A percentile compares a stretch with the other conserved stretches of the same genome.
Conservation (phyloP, 2,888 invertebrate species). For the Rhopalosiphum nymphaeae region DNA sequence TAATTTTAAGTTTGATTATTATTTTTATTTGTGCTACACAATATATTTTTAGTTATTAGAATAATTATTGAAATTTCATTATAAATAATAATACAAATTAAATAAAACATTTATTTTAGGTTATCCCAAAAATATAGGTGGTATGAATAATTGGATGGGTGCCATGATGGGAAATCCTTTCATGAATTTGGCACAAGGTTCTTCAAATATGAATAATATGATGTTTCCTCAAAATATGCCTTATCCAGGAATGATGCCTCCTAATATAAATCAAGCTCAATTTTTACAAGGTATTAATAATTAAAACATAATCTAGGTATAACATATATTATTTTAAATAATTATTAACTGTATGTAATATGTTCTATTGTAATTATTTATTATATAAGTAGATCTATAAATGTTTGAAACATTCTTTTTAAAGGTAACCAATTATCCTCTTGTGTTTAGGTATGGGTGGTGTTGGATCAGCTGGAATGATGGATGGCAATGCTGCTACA, state of each 20-base stretch:
- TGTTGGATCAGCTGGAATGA: constrained; percentile 53
- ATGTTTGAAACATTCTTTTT: not conserved
- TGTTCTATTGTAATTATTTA: not conserved
- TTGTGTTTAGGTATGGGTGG: constrained; percentile 51
- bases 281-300: constrained; percentile 83
- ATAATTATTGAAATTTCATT: not conserved
- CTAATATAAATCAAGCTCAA: constrained; percentile 79
- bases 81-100: not conserved
- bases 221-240: constrained; percentile 64
- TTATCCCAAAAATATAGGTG: constrained; percentile 57
- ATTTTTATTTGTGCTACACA: not conserved
- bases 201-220: constrained; percentile 61
- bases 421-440: not conserved
- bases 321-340: not conserved
- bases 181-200: constrained; percentile 64
- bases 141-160: constrained; percentile 65
- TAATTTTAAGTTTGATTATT: not conserved
- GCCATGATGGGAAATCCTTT: constrained; percentile 64
- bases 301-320: not conserved
- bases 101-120: constrained; percentile 21
- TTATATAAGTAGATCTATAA: not conserved
- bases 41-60: not conserved
- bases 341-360: not conserved
- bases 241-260: constrained; percentile 71
- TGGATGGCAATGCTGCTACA: constrained; percentile 62